phyloP scores from a whole-genome alignment of 2,797 vertebrate species.

The Phoeniculus purpureus region DNA sequence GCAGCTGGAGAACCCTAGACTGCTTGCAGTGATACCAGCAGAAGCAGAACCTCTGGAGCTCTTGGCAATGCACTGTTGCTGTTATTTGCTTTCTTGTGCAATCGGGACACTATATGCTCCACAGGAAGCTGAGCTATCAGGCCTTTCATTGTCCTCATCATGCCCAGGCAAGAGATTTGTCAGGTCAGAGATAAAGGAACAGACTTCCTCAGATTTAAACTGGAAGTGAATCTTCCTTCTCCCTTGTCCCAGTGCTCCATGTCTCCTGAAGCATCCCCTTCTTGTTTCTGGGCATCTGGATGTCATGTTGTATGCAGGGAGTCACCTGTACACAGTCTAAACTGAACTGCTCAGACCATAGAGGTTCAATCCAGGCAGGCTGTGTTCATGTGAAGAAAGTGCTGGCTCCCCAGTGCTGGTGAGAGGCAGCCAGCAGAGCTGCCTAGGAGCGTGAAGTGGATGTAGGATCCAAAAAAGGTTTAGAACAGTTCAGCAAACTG shows the following conservation, averaged over 20 bases:
- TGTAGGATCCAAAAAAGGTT: not conserved
- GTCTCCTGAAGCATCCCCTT: not conserved
- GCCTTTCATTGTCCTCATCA: not conserved
- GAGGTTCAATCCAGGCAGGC: not conserved
- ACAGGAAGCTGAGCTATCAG: not conserved
- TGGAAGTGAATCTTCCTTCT: not conserved
- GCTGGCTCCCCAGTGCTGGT: not conserved
- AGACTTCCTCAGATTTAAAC: not conserved
- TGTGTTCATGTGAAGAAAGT: not conserved
- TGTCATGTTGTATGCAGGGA: not conserved
- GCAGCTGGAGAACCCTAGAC: not conserved
- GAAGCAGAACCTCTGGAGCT: not conserved
- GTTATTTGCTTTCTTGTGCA: not conserved
- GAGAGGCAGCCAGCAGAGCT: not conserved
- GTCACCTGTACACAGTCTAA: not conserved
- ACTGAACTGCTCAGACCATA: not conserved
- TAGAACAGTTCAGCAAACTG: not conserved
- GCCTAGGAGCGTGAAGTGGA: rapidly evolving
- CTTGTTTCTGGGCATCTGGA: not conserved
- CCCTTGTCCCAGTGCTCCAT: not conserved
- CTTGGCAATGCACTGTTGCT: not conserved
- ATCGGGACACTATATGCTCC: not conserved
- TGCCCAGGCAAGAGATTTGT: not conserved
- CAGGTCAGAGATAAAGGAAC: not conserved
- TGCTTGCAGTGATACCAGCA: not conserved